Base-by-base conservation (phyloP, 2,797 vertebrate genomes). In the Cossypha polioptera region DNA sequence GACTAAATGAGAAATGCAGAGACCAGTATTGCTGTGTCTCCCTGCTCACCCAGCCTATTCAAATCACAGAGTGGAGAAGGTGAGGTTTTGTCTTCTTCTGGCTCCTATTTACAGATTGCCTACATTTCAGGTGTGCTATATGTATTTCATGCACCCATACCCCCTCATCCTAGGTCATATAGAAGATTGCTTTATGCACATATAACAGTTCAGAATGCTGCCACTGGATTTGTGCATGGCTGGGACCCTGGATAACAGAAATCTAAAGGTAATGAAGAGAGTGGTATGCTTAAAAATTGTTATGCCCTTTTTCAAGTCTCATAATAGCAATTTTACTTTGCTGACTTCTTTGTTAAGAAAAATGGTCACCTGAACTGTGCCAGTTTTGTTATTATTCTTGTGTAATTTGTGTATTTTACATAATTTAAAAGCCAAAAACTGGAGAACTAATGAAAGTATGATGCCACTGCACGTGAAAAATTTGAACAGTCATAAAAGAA, bases 81-180 rank as follows among this genome's bases (percentile, higher is more conserved):
- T 38, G 24, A 73, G 16, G 8, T 53, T 79, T 53, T 65, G 10
- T 58, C 11, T 59, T 26, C 13, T 3, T 58, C 12, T 62, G 40
- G n/a, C 26, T 50, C 72, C 18, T n/a, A 31, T 35, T 26, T 47
- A 17, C 5, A 62, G 6, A 21, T 66, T n/a, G 11, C 10, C 13
- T 13, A 31, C 4, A 12, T 40, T 92, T 80, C 19, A 36, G 26
- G 10, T 72, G 38, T 35, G 20, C 26, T 9, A 10, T 69, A 24
- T 7, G 6, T 3, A 3, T 43, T 66, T 51, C n/a, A 21, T 81
- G 9, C 2, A 1, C n/a, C 45, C 13, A 5, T 13, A 20, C 5
- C 2, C 18, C 13, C 5, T 36, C 65, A 51, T 4, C 2, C 17
- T 1, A 77, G 21, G 17, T 43, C 25, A 33, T 28, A n/a, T 1